A percentile compares a stretch with the other conserved stretches of the same genome.
phyloP scores from a whole-genome alignment of 2,113 vertebrate species.

The Oryzias javanicus region DNA sequence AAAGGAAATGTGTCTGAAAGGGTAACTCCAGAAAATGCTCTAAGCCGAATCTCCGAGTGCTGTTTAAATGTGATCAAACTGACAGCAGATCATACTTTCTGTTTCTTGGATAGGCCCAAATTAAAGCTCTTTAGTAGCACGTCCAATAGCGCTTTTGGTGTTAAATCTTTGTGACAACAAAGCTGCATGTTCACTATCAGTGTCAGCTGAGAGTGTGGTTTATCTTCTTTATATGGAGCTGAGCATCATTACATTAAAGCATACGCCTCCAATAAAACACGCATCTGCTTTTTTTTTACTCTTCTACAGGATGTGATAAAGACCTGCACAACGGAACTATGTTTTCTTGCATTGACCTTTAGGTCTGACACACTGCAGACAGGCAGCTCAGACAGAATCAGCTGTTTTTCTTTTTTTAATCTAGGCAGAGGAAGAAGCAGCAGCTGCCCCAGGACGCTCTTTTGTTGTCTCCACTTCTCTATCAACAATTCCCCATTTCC shows the following conservation, averaged over 20 bases:
- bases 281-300: neutral
- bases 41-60: no score
- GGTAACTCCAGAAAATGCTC: no score
- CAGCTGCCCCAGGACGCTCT: conserved; percentile 37
- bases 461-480: conserved; percentile 48
- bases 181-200: conserved; percentile 27
- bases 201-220: conserved; percentile 8
- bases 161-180: conserved; percentile 12
- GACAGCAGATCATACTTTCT: no score
- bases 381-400: conserved; percentile 19
- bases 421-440: conserved; percentile 23
- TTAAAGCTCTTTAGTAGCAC: no score
- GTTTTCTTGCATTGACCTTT: conserved; percentile 26
- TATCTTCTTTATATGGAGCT: neutral
- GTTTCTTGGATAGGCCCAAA: no score
- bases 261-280: neutral
- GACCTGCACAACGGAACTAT: neutral
- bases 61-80: no score
- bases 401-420: conserved; percentile 13
- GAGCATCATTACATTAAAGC: conserved; percentile 17
- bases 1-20: no score
- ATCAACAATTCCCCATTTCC: conserved; percentile 67
- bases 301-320: conserved; percentile 12
- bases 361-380: conserved; percentile 21
- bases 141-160: conserved; percentile 13